phyloP scores from a whole-genome alignment of 2,797 vertebrate genomes.

The Sebastes miniatus region DNA sequence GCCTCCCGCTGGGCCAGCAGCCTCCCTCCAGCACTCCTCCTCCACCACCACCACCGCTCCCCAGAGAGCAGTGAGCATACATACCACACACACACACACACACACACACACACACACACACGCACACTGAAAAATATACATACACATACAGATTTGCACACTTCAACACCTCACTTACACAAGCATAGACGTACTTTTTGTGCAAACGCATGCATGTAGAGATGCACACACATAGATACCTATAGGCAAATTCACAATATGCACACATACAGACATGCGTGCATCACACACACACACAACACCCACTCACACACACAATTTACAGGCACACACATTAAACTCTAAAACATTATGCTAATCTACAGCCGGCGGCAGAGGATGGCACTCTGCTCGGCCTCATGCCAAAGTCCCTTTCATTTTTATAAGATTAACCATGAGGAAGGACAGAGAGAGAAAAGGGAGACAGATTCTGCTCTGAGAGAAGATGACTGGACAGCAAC shows the following conservation, averaged over 20 bases:
- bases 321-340: slow-evolving; percentile 53
- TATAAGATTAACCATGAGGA: slow-evolving; percentile 72
- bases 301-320: slow-evolving; percentile 29
- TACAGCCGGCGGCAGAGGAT: slow-evolving; percentile 68
- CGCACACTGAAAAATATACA: slow-evolving; percentile 9
- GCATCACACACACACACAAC: slow-evolving; percentile 3
- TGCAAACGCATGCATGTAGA: neutral
- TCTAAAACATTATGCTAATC: slow-evolving; percentile 76
- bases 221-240: neutral
- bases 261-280: neutral
- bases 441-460: slow-evolving; percentile 23
- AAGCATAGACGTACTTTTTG: neutral
- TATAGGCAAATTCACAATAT: neutral
- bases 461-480: slow-evolving; percentile 15
- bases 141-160: slow-evolving; percentile 11
- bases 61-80: slow-evolving; percentile 60
- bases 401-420: slow-evolving; percentile 79
- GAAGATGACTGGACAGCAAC: slow-evolving; percentile 34
- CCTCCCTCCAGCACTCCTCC: slow-evolving; percentile 61
- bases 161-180: neutral
- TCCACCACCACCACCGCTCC: slow-evolving; percentile 60
- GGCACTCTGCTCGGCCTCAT: slow-evolving; percentile 73
- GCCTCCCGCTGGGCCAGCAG: slow-evolving; percentile 79
- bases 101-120: slow-evolving; percentile 20
- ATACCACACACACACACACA: slow-evolving; percentile 25